Percentiles rank a stretch among this genome's conserved stretches.
phyloP scores from a whole-genome alignment of 1,140 invertebrate genomes.

The Hesperophylax magnus region DNA sequence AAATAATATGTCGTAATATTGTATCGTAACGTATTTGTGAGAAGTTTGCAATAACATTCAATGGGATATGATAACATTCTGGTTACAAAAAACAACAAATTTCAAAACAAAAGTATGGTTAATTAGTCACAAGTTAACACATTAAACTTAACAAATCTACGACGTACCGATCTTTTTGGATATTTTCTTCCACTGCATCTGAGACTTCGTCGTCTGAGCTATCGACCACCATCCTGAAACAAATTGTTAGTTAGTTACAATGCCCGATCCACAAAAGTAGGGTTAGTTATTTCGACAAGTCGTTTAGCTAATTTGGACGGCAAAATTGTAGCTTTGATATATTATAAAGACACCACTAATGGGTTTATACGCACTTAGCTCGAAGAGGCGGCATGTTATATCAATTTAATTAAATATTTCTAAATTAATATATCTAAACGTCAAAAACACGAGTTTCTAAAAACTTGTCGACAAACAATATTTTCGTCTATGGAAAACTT shows the following conservation, averaged over 20 bases:
- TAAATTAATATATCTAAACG: neutral
- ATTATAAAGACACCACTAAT: neutral
- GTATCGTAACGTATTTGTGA: no score
- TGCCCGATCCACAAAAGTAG: neutral
- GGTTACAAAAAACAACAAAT: neutral
- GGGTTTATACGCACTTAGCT: neutral
- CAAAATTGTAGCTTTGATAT: neutral
- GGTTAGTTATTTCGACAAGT: slow-evolving; percentile 4
- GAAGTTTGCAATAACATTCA: no score
- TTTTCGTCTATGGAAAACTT: no score
- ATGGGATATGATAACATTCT: neutral
- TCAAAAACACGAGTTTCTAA: slow-evolving; percentile 21
- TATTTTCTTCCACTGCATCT: no score
- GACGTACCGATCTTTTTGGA: no score
- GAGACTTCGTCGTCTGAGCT: neutral
- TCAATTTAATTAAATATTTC: no score
- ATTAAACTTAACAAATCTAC: neutral
- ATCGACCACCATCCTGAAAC: neutral
- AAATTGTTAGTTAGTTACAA: neutral
- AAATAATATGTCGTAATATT: no score
- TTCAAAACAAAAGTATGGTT: neutral
- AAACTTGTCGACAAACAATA: neutral
- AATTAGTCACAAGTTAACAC: neutral
- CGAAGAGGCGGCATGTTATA: slow-evolving; percentile 25
- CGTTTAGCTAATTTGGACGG: neutral